Evolutionary conservation across 1,140 invertebrate genomes (phyloP).

Genomic region (Neotoxoptera formosana): DNA sequence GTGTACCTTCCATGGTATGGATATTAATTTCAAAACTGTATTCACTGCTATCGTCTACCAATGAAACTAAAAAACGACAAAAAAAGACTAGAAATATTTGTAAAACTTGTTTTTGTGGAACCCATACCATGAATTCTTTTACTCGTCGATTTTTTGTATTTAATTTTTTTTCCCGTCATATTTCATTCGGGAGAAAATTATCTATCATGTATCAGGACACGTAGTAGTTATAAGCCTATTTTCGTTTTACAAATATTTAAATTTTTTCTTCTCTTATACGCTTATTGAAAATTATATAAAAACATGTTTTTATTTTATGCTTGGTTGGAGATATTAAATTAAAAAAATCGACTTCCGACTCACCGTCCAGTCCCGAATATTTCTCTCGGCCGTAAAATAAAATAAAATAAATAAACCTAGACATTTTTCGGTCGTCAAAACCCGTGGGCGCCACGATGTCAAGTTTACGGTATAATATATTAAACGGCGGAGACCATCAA

Average conservation of each 20-base stretch:
- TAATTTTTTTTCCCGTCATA: constrained; percentile 4
- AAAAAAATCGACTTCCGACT: not conserved
- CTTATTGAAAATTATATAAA: not conserved
- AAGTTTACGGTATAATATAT: not conserved
- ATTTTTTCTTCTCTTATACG: not conserved
- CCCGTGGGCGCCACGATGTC: not conserved
- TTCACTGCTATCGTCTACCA: not conserved
- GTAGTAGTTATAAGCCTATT: constrained; percentile 1
- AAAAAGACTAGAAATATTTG: not conserved
- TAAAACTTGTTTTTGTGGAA: constrained; percentile 16
- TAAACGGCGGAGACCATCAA: not conserved
- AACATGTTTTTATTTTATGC: not conserved
- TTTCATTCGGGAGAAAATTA: constrained; percentile 9
- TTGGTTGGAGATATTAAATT: not conserved
- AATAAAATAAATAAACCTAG: not conserved
- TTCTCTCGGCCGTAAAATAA: not conserved
- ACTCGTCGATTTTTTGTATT: not conserved
- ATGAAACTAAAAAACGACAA: not conserved
- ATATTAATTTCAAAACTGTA: not conserved
- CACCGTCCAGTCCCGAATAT: not conserved
- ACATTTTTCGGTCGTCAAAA: not conserved
- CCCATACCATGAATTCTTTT: not conserved
- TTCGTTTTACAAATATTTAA: not conserved
- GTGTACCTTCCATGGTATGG: not conserved
- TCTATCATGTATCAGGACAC: not conserved